These are phyloP conservation scores for Erannis defoliaria DNA, from an alignment of 2,888 invertebrate genomes.

Conservation along the genomic window DNA sequence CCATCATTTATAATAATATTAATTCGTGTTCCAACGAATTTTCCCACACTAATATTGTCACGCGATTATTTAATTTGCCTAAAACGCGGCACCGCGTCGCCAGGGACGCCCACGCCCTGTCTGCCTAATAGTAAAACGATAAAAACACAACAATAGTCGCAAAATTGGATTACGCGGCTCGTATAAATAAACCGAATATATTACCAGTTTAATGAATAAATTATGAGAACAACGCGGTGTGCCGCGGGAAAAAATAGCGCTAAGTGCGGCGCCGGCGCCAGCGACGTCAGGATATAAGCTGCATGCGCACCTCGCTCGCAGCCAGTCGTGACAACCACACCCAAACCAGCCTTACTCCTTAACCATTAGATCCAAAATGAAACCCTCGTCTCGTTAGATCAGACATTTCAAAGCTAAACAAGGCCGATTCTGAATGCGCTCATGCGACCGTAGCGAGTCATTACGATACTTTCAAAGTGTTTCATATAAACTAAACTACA, in stretches of 20 bases:
- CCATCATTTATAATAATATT: conserved; percentile 16
- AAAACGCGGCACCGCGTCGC: conserved; percentile 51
- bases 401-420: conserved; percentile 57
- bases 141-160: conserved; percentile 69
- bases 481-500: conserved; percentile 67
- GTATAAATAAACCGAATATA: conserved; percentile 74
- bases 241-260: conserved; percentile 81
- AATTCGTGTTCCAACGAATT: conserved; percentile 28
- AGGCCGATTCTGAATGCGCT: conserved; percentile 75
- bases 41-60: conserved; percentile 66
- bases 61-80: conserved; percentile 65
- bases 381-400: conserved; percentile 49
- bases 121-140: conserved; percentile 61
- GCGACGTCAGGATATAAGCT: conserved; percentile 77
- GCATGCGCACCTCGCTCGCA: conserved; percentile 67
- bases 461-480: conserved; percentile 80
- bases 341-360: conserved; percentile 54
- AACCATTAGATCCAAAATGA: conserved; percentile 52
- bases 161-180: conserved; percentile 70
- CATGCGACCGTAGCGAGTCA: conserved; percentile 85
- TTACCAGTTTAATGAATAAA: conserved; percentile 82
- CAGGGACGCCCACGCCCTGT: conserved; percentile 55
- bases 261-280: conserved; percentile 84
- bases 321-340: conserved; percentile 49
- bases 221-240: conserved; percentile 74